phyloP scores from a whole-genome alignment of 1,140 invertebrate genomes.

The Chionoecetes opilio region DNA sequence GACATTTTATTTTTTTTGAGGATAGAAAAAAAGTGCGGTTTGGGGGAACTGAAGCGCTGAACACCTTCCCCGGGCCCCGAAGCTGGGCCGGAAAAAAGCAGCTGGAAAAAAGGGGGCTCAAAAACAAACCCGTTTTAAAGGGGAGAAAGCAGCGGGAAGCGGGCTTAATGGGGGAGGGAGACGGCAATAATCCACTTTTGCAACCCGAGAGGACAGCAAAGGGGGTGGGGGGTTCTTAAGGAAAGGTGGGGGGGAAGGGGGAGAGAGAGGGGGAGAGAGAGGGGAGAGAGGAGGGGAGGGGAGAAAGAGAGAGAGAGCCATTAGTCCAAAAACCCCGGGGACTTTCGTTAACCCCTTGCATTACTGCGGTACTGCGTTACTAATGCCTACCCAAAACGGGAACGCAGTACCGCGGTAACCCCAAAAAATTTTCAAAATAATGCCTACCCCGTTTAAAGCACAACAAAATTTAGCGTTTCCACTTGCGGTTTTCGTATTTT shows the following conservation, averaged over 20 bases:
- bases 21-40: constrained; percentile 85
- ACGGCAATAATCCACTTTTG: neutral
- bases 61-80: constrained; percentile 89
- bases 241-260: constrained; percentile 29
- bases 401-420: no score
- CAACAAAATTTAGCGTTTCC: no score
- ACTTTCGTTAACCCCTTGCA: no score
- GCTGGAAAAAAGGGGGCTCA: constrained; percentile 86
- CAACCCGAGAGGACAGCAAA: neutral
- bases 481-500: no score
- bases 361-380: no score
- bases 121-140: neutral
- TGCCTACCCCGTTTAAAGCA: no score
- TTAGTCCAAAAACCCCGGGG: no score
- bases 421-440: no score
- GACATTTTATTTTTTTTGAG: constrained; percentile 81
- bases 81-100: constrained; percentile 87
- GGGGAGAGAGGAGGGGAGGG: no score
- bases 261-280: constrained; percentile 25
- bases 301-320: no score
- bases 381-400: no score
- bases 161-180: neutral
- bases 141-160: neutral
- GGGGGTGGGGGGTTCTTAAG: constrained; percentile 38
- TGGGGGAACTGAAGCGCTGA: constrained; percentile 88